Evolutionary conservation across 2,888 invertebrate species (phyloP), one percentile per base, ranked within the genome.

Genomic region (Barypeithes pellucidus): DNA sequence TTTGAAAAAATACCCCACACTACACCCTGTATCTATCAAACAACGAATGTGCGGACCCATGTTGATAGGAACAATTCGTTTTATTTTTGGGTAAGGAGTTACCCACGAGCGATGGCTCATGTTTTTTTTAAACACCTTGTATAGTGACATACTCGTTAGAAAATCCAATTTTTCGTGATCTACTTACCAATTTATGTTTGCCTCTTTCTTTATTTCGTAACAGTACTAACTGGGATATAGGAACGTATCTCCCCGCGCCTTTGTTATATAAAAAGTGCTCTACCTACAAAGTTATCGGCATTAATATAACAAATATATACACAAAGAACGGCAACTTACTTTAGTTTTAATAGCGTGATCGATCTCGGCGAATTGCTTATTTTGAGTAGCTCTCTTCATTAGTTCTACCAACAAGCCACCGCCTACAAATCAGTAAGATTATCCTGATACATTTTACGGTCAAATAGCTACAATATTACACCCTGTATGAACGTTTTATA

Each of bases 251-350:
- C 0, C 99, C 98, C 80, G 92, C 91, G 2, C 99, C 99, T 82
- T 93, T 94, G 84, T 98, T 97, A 86, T 98, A 98, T 20, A 99
- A 87, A 85, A 96, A 97, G 0, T 95, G 96, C 80, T 95, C 94
- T 12, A 97, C 95, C 85, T 86, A 74, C 54, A 76, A 74, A 54
- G 7, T 14, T 4, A 22, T 5, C 4, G 2, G 7, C 0, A 50
- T 50, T 50, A 12, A 43, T 54, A 24, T 24, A 18, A 3, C 22
- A 59, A 39, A 52, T 50, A 45, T 16, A 45, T 24, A 4, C 2
- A 29, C 2, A 33, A 16, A n/a, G 14, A 29, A 3, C 45, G 16
- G 3, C 14, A 16, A 8, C 5, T 45, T 41, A 85, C 86, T 84
- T 96, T 95, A 0, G 94, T 95, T 85, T 94, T 93, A 69, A 98